phyloP scores from a whole-genome alignment of 2,797 vertebrate genomes.

The Manis pentadactyla region DNA sequence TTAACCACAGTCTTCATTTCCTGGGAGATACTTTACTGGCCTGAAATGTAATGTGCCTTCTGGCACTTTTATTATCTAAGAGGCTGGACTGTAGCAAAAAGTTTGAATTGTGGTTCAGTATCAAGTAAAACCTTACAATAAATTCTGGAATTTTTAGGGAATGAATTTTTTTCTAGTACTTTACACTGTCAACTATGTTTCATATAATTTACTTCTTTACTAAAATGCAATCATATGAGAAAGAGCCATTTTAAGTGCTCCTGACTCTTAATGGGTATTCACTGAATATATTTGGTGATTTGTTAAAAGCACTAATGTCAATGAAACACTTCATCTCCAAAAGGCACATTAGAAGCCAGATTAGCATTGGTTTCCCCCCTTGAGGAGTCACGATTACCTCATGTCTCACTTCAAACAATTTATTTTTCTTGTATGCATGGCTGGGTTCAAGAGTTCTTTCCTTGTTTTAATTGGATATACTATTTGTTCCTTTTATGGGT shows the following conservation, averaged over 20 bases:
- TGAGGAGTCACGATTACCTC: constrained; percentile 56
- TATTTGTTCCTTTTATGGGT: constrained; percentile 25
- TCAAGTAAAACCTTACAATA: not conserved
- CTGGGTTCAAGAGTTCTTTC: constrained; percentile 77
- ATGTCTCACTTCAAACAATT: constrained; percentile 74
- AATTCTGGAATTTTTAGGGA: not conserved
- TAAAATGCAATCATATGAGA: not conserved
- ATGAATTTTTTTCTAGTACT: not conserved
- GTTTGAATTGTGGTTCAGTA: not conserved
- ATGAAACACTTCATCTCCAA: constrained; percentile 49
- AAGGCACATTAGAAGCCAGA: not conserved
- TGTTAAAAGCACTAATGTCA: not conserved
- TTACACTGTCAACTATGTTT: not conserved
- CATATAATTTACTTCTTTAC: constrained; percentile 7
- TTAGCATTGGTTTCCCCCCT: constrained; percentile 40
- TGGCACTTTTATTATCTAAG: not conserved
- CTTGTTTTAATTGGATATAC: constrained; percentile 79
- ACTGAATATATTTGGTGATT: not conserved
- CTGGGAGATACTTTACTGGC: not conserved
- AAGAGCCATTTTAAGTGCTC: not conserved
- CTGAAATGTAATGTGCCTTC: not conserved
- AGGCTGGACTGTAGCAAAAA: not conserved
- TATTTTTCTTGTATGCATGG: constrained; percentile 74
- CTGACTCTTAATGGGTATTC: not conserved
- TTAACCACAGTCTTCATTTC: not conserved